Evolutionary conservation across 2,113 vertebrate species (phyloP).

Genomic region (Pelmatolapia mariae): DNA sequence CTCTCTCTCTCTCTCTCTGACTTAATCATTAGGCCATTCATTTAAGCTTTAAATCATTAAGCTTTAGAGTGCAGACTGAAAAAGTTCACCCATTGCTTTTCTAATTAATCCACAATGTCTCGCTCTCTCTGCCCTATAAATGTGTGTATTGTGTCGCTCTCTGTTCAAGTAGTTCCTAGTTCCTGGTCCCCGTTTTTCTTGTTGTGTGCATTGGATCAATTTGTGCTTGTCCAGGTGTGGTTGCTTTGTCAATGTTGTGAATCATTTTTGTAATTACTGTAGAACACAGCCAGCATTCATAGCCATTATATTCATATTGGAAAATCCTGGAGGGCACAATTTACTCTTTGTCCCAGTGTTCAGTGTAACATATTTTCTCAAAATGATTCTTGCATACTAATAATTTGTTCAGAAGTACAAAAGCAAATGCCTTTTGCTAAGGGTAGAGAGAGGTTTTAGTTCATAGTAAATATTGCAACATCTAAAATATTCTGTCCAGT

Average conservation of each 20-base stretch:
- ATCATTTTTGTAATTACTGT: neutral
- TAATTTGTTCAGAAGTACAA: neutral
- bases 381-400: neutral
- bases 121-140: constrained; percentile 1
- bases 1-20: neutral
- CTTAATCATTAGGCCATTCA: constrained; percentile 45
- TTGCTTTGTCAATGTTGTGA: neutral
- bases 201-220: neutral
- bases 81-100: constrained; percentile 37
- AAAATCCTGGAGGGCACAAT: neutral
- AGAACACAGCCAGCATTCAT: neutral
- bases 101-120: constrained; percentile 53
- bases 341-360: neutral
- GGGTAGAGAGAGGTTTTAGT: too few species aligned
- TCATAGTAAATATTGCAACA: neutral
- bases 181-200: neutral
- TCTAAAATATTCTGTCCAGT: neutral
- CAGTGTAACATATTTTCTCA: neutral
- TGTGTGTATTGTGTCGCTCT: neutral
- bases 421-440: neutral
- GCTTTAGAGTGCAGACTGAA: constrained; percentile 33
- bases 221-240: neutral
- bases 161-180: neutral
- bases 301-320: neutral
- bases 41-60: constrained; percentile 59